These are phyloP conservation scores for Atopsyche davidsoni DNA, from an alignment of 1,140 invertebrate genomes.

Conservation along the genomic window DNA sequence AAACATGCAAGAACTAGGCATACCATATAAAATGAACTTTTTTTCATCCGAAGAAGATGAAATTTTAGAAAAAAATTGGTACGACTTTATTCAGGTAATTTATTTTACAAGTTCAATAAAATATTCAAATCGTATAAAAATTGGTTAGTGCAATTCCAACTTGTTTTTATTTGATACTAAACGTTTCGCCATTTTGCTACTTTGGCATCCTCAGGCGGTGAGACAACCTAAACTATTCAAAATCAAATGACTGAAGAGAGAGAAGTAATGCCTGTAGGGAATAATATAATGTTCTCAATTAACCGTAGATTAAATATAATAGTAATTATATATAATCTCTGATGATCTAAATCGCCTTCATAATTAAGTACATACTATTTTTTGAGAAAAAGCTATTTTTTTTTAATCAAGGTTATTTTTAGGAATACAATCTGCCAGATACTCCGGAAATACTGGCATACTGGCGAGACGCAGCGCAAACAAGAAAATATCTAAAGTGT, in stretches of 20 bases:
- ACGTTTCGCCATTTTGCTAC: too few species aligned
- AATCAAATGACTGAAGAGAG: background rate
- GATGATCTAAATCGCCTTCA: too few species aligned
- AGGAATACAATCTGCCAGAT: constrained; percentile 24
- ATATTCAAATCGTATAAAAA: too few species aligned
- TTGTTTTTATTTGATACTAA: background rate
- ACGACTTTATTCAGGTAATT: too few species aligned
- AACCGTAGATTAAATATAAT: background rate
- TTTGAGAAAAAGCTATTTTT: too few species aligned
- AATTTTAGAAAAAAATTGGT: constrained; percentile 21
- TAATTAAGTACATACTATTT: too few species aligned
- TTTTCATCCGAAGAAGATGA: constrained; percentile 22
- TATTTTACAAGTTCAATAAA: too few species aligned
- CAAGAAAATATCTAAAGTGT: background rate
- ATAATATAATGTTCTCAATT: background rate
- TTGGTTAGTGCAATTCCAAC: constrained; percentile 4
- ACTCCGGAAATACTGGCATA: constrained; percentile 11
- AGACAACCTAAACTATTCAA: too few species aligned
- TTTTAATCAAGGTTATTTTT: constrained; percentile 4
- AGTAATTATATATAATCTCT: too few species aligned
- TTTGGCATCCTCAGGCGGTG: too few species aligned
- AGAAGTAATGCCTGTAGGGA: background rate
- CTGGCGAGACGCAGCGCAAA: constrained; percentile 11
- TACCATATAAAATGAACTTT: constrained; percentile 12
- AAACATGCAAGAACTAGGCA: constrained; percentile 7